Percentiles rank a stretch among this genome's conserved stretches.
These are phyloP conservation scores for Drosophila simulans DNA, from an alignment of 1,140 invertebrate species.

Conservation along the genomic window DNA sequence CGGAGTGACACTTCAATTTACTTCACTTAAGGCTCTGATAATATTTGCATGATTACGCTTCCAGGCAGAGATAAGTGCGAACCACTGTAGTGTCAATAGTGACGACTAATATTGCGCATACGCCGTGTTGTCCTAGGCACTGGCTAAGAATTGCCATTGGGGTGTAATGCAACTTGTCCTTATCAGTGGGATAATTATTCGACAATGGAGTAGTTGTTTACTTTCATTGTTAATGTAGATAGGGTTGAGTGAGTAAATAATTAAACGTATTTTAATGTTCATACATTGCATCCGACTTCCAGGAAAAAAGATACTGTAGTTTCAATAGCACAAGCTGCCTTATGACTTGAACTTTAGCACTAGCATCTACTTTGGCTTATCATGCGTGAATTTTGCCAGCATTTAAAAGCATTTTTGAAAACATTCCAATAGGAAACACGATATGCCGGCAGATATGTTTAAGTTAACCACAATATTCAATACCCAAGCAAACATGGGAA, in stretches of 20 bases:
- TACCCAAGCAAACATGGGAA: slow-evolving; percentile 17
- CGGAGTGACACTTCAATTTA: slow-evolving; percentile 11
- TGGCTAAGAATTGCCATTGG: slow-evolving; percentile 34
- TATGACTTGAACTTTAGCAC: too few species aligned
- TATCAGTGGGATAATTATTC: slow-evolving; percentile 10
- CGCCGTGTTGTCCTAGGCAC: slow-evolving; percentile 47
- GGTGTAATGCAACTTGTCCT: slow-evolving; percentile 3
- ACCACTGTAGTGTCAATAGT: slow-evolving; percentile 9
- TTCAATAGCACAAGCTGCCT: too few species aligned
- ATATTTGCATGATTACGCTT: slow-evolving; percentile 53
- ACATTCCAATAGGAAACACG: slow-evolving; percentile 32
- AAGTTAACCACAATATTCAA: slow-evolving; percentile 25
- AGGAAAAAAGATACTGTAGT: background rate
- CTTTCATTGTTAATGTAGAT: background rate
- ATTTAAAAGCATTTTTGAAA: slow-evolving; percentile 37
- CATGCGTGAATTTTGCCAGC: background rate
- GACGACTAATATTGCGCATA: slow-evolving; percentile 48
- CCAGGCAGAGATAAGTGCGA: slow-evolving; percentile 23
- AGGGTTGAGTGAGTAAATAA: background rate
- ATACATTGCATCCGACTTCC: background rate
- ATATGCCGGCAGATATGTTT: slow-evolving; percentile 20
- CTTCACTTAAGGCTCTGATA: slow-evolving; percentile 15
- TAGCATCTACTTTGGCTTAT: background rate
- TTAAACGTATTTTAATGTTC: background rate
- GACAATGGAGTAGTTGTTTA: slow-evolving; percentile 4